Percentiles rank a stretch among this genome's conserved stretches.
Conservation (phyloP, 35 echinoderm and acorn worm species). For the Nesometra sesokonis region DNA sequence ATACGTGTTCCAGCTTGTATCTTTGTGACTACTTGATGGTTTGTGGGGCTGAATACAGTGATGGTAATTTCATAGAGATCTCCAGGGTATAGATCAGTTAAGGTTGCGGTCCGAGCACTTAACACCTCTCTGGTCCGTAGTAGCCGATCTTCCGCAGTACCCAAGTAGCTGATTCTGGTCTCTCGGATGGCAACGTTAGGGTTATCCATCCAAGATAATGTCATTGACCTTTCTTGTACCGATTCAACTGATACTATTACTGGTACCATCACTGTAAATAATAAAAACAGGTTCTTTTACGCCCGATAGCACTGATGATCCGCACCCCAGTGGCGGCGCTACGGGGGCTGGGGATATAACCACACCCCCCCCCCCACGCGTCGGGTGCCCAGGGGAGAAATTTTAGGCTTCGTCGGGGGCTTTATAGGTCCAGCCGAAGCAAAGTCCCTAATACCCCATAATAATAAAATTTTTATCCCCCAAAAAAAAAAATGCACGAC, state of each 20-base stretch:
- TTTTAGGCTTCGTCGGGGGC: no score
- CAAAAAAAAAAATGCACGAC: no score
- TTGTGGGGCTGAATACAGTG: not conserved
- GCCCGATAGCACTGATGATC: no score
- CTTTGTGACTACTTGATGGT: not conserved
- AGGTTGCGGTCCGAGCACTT: not conserved
- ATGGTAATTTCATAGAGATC: not conserved
- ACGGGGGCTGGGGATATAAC: no score
- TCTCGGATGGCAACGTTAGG: not conserved
- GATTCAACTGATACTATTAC: not conserved
- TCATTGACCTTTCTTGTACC: not conserved
- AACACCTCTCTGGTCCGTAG: not conserved
- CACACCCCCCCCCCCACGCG: no score
- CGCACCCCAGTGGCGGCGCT: no score
- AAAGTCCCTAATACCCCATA: no score
- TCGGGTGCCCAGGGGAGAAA: no score
- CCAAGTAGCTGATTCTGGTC: not conserved
- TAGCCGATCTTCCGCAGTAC: not conserved
- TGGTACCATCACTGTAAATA: not conserved
- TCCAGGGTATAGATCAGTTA: not conserved
- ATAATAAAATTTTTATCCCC: no score
- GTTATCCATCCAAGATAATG: not conserved
- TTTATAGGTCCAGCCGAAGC: no score
- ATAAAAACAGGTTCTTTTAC: no score
- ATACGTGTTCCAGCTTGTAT: not conserved